phyloP scores from a whole-genome alignment of 2,888 invertebrate species.

The Pristionchus japonicus region DNA sequence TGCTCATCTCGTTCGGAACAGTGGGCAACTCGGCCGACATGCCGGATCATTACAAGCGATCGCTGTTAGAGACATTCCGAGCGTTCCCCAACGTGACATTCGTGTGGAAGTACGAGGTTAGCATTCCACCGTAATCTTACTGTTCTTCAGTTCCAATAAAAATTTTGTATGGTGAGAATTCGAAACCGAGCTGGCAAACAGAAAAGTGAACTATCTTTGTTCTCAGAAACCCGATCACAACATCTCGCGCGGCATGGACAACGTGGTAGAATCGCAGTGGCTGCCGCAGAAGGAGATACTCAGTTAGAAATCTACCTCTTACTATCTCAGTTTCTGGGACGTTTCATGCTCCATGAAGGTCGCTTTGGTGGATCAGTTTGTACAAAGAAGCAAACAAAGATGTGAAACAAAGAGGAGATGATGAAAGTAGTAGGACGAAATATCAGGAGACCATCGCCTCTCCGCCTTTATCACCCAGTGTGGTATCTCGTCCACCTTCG shows the following conservation, averaged over 20 bases:
- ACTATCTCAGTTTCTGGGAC: not conserved
- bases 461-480: constrained; percentile 57
- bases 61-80: not conserved
- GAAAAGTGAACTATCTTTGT: no score
- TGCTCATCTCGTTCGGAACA: constrained; percentile 34
- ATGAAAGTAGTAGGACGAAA: no score
- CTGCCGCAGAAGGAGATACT: constrained; percentile 1
- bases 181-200: no score
- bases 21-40: not conserved
- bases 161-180: no score
- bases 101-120: constrained; percentile 21
- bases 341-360: no score
- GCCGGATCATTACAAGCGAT: constrained; percentile 1
- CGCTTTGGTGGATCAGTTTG: no score
- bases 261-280: not conserved
- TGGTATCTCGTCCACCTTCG: constrained; percentile 54
- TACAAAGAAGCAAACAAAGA: no score
- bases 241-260: not conserved
- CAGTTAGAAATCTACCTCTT: not conserved
- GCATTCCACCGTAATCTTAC: not conserved
- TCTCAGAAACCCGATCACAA: not conserved
- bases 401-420: no score
- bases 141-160: not conserved
- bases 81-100: not conserved
- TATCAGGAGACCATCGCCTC: constrained; percentile 52